phyloP scores from a whole-genome alignment of 2,113 vertebrate species.

The Syrrhaptes paradoxus region DNA sequence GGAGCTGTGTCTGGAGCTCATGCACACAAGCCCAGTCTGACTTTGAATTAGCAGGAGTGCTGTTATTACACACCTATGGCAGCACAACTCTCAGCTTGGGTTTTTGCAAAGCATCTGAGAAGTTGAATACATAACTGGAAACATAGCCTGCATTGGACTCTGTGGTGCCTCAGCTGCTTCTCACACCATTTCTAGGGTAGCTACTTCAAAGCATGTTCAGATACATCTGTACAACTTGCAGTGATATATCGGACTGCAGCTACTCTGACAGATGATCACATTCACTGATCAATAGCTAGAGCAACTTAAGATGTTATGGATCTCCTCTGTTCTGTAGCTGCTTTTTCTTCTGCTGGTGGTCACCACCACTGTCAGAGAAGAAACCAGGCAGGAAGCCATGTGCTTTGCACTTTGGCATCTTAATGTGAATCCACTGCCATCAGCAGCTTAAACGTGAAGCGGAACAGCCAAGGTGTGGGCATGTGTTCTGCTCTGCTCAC shows the following conservation, averaged over 20 bases:
- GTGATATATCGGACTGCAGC: neutral
- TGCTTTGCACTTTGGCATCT: neutral
- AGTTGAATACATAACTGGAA: conserved; percentile 7
- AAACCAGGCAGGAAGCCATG: neutral
- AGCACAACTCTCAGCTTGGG: neutral
- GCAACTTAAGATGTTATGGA: neutral
- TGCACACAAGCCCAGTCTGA: neutral
- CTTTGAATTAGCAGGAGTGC: neutral
- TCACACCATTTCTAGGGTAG: fast-evolving
- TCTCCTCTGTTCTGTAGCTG: neutral
- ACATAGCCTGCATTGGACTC: neutral
- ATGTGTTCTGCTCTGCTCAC: neutral
- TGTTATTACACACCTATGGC: neutral
- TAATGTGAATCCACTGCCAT: neutral
- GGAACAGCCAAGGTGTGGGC: neutral
- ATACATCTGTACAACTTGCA: neutral
- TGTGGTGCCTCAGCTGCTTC: neutral
- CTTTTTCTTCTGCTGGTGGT: neutral
- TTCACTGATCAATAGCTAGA: neutral
- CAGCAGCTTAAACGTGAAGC: neutral
- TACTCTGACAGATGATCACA: neutral
- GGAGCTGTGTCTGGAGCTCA: neutral
- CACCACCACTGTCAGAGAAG: neutral
- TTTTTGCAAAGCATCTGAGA: neutral
- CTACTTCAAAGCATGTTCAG: neutral